phyloP scores from a whole-genome alignment of 1,140 invertebrate species.

The Cyclargus thomasi region DNA sequence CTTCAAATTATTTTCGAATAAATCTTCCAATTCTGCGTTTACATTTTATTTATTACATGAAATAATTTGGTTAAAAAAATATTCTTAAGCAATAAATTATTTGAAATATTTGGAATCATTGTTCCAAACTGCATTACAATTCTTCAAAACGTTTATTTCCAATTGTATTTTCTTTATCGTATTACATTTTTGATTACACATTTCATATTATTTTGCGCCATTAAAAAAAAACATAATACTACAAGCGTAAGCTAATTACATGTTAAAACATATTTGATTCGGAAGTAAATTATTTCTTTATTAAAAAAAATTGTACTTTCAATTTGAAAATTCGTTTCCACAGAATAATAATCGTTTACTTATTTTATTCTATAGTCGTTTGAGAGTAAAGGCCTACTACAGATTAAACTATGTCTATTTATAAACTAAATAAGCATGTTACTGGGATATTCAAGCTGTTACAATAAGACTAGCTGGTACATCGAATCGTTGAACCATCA shows the following conservation, averaged over 20 bases:
- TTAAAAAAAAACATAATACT: constrained; percentile 13
- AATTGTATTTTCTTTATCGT: too few species aligned
- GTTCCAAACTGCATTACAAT: background rate
- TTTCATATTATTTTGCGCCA: background rate
- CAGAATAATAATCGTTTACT: background rate
- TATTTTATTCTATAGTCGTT: background rate
- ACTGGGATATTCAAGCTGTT: constrained; percentile 7
- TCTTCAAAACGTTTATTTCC: background rate
- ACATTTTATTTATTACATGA: too few species aligned
- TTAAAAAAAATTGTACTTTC: background rate
- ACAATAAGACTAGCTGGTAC: constrained; percentile 34
- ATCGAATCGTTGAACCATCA: constrained; percentile 26
- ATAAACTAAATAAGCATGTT: background rate
- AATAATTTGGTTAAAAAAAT: background rate
- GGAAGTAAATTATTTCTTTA: background rate
- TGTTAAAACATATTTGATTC: background rate
- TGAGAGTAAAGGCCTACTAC: constrained; percentile 2
- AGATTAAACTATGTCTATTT: background rate
- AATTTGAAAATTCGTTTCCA: background rate
- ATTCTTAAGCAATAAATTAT: background rate
- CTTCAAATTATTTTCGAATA: background rate
- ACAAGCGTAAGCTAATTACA: constrained; percentile 10
- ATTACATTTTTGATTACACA: too few species aligned
- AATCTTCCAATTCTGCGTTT: background rate
- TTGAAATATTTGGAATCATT: background rate